These are phyloP conservation scores for Daphoenositta chrysoptera DNA, from an alignment of 2,113 vertebrate species.

Conservation along the genomic window DNA sequence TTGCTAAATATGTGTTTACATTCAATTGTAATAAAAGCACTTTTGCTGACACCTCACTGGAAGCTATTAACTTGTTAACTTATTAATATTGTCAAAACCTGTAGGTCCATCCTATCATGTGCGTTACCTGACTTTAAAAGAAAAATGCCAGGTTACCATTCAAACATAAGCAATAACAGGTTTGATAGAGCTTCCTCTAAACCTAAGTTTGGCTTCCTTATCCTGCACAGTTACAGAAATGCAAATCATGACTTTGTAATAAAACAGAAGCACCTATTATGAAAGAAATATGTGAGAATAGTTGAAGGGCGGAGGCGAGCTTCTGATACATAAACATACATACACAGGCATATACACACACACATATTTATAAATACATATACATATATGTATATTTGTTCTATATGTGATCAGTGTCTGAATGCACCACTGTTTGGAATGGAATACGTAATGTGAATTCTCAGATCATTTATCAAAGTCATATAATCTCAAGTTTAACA, in stretches of 20 bases:
- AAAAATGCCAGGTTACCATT: neutral
- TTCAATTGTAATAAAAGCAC: neutral
- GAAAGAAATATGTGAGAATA: neutral
- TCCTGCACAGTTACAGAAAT: neutral
- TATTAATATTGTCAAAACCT: neutral
- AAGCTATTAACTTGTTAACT: neutral
- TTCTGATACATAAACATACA: neutral
- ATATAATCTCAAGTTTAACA: neutral
- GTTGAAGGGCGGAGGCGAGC: neutral
- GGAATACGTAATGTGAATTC: neutral
- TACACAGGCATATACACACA: accelerated
- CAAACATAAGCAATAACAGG: neutral
- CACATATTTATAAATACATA: accelerated
- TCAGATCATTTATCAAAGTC: neutral
- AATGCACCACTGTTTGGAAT: neutral
- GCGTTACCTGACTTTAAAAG: neutral
- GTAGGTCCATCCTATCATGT: neutral
- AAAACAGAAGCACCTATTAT: neutral
- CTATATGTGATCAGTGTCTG: accelerated
- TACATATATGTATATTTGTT: accelerated
- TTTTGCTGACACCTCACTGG: neutral
- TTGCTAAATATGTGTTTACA: neutral
- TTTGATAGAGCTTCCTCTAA: neutral
- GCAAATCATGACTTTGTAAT: neutral
- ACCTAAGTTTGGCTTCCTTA: neutral